Conservation (phyloP, 2,113 vertebrate species). For the Dicrurus megarhynchus region DNA sequence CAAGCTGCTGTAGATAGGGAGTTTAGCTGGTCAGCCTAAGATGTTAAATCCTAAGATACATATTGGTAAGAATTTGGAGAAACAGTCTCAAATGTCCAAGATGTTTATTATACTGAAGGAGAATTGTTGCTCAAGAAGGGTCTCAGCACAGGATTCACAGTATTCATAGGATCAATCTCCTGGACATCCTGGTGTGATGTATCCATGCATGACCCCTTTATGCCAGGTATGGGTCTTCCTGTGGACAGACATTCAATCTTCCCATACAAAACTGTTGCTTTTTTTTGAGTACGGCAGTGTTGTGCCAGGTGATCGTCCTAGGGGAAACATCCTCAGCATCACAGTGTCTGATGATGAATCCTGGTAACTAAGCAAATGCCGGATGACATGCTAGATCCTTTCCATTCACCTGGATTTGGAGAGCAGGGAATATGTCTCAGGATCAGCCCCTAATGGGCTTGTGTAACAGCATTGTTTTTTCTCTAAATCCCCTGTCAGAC, state of each 20-base stretch:
- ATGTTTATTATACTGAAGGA: neutral
- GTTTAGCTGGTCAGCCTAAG: neutral
- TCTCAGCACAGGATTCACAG: neutral
- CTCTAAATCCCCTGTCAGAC: neutral
- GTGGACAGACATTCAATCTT: neutral
- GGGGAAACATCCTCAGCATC: neutral
- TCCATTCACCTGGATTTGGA: neutral
- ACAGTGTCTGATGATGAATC: neutral
- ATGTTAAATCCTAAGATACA: neutral
- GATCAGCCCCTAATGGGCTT: neutral
- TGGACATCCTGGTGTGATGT: neutral
- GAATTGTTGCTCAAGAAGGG: neutral
- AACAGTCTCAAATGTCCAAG: neutral
- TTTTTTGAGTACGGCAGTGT: neutral
- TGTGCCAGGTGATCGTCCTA: neutral
- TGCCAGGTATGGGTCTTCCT: neutral
- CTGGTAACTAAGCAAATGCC: neutral
- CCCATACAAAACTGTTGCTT: neutral
- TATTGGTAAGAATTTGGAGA: neutral
- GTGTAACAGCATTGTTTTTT: neutral
- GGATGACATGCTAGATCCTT: neutral
- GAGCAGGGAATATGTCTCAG: neutral
- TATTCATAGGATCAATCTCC: neutral
- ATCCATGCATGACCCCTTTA: neutral
- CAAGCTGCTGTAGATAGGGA: neutral